Conservation (phyloP, 2,888 invertebrate genomes). For the Imbricaverruca yamaguchii region DNA sequence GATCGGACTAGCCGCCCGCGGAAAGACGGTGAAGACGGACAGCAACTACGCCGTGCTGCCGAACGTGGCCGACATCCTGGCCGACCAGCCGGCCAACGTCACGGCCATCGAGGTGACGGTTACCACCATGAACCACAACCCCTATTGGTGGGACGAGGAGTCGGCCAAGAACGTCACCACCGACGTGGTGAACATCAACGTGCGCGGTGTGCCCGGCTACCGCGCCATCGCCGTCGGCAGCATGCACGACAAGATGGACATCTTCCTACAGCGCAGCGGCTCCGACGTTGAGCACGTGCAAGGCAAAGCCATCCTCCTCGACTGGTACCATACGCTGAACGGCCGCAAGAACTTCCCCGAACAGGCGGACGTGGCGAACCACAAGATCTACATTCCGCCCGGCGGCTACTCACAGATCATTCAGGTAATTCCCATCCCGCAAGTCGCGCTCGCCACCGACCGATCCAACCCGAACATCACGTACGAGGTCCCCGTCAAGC, state of each 20-base stretch:
- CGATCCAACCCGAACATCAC: not conserved
- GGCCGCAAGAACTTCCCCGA: not conserved
- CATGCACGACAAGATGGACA: not conserved
- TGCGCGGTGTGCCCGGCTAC: not conserved
- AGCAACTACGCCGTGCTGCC: slow-evolving; percentile 10
- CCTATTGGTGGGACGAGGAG: slow-evolving; percentile 17
- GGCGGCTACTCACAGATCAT: slow-evolving; percentile 1
- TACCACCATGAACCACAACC: not conserved
- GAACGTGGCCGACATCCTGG: not conserved
- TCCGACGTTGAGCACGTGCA: not conserved
- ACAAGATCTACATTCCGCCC: not conserved
- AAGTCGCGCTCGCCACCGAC: not conserved
- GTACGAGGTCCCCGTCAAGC: not conserved
- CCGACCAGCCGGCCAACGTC: not conserved
- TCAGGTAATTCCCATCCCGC: not conserved
- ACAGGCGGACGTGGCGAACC: not conserved
- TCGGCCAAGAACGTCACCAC: slow-evolving; percentile 14
- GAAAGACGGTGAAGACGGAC: not conserved
- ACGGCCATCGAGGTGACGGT: not conserved
- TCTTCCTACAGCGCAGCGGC: not conserved
- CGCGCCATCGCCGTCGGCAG: not conserved
- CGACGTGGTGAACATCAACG: slow-evolving; percentile 1
- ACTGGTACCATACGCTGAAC: slow-evolving; percentile 17
- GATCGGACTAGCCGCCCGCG: not conserved
- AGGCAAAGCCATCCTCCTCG: not conserved